Evolutionary conservation across 2,888 invertebrate species (phyloP), one percentile per base, ranked within the genome.

Genomic region (Cerastis leucographa): DNA sequence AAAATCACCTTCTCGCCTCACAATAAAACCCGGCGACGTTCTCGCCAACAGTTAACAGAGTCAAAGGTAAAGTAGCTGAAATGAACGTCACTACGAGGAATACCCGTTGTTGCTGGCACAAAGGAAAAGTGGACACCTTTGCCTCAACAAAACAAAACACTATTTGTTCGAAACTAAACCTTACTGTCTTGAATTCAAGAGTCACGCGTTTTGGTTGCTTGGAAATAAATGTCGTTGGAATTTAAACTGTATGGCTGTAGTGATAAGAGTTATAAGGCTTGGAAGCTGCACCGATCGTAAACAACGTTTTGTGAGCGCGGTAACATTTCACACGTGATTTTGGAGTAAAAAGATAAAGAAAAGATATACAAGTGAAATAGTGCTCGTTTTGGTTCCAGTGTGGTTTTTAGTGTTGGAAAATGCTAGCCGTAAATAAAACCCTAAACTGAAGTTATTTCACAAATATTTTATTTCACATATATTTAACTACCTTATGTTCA

Each of bases 311-410:
- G 79, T 74, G 66, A 72, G 51, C 17, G 56, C 42, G 49, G 74
- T 70, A 74, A 83, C 59, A 54, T 61, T 54, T 72, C 74, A 64
- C 80, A 80, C 74, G 69, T 75, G 74, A 78, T 81, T 84, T 79
- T 64, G 12, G 44, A 62, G 51, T 64, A 70, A 67, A 83, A 71
- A 74, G 66, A 82, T 54, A 71, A 49, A 54, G 70, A 62, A 83
- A 71, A 71, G 66, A 68, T 54, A 71, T 49, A 54, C n/a, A 40
- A 65, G 42, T 56, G 54, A 73, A 80, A 64, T 44, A 19, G 46
- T 66, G 19, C n/a, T 54, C 62, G 25, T 59, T 78, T 79, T 67
- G 51, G 44, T 73, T 65, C 2, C 54, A 2, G 29, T 71, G 14
- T 11, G 29, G 56, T 17, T 80, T 19, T 51, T 51, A 46, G 42